A percentile compares a stretch with the other conserved stretches of the same genome.
Evolutionary conservation across 2,888 invertebrate species (phyloP).

Genomic region (Drosophila suboccidentalis): DNA sequence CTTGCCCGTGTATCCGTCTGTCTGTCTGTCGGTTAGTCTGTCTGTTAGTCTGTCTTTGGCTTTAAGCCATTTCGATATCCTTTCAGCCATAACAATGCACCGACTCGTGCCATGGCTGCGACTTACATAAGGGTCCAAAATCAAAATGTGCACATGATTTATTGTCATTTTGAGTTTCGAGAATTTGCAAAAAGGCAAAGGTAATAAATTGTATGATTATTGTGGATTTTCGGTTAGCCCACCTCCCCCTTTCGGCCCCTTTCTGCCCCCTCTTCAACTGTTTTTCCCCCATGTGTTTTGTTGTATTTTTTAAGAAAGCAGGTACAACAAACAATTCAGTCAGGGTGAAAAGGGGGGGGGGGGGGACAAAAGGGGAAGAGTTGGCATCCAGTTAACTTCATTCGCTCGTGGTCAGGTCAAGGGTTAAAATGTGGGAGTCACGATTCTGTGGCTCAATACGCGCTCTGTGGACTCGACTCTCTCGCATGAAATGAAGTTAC

Average conservation of each 20-base stretch:
- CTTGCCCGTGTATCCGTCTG: conserved; percentile 15
- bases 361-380: neutral
- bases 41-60: neutral
- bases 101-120: conserved; percentile 68
- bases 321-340: conserved; percentile 47
- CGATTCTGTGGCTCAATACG: conserved; percentile 79
- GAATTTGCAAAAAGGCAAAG: conserved; percentile 81
- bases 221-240: conserved; percentile 55
- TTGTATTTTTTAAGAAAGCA: conserved; percentile 58
- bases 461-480: conserved; percentile 48
- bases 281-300: neutral
- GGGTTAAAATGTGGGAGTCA: conserved; percentile 86
- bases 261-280: conserved; percentile 2
- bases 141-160: conserved; percentile 74
- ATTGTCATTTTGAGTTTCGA: conserved; percentile 80
- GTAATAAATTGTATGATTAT: conserved; percentile 83
- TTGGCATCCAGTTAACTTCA: conserved; percentile 65
- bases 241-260: neutral
- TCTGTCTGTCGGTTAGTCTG: conserved; percentile 1
- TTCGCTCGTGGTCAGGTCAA: conserved; percentile 83
- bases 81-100: conserved; percentile 69
- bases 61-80: conserved; percentile 44
- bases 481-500: conserved; percentile 80
- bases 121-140: conserved; percentile 61
- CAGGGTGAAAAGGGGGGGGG: no score